Evolutionary conservation across 2,888 invertebrate species (phyloP).

Genomic region (Heliconius cydno): DNA sequence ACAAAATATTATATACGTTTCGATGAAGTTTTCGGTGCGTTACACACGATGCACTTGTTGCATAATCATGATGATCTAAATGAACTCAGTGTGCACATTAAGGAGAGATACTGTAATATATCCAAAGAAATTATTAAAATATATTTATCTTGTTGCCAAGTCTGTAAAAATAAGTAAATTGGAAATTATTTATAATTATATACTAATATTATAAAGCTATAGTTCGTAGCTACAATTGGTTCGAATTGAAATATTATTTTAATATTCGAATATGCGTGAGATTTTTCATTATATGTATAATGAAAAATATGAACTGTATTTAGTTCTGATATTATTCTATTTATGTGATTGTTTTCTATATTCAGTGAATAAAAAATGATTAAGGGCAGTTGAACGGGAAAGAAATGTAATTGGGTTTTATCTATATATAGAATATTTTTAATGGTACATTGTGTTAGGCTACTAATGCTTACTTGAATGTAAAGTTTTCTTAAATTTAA

Average conservation of each 20-base stretch:
- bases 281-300: too few relatives aligned
- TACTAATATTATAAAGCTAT: background rate
- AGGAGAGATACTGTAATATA: constrained; percentile 71
- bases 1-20: constrained; percentile 67
- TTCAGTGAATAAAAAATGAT: too few relatives aligned
- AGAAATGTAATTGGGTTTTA: too few relatives aligned
- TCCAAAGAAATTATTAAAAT: constrained; percentile 71
- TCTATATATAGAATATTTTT: too few relatives aligned
- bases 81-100: constrained; percentile 63
- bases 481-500: too few relatives aligned
- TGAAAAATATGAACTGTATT: too few relatives aligned
- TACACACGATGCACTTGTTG: constrained; percentile 72
- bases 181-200: background rate
- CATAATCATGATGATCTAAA: constrained; percentile 65
- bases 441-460: too few relatives aligned
- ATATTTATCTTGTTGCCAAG: constrained; percentile 65
- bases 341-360: too few relatives aligned
- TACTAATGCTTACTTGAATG: too few relatives aligned
- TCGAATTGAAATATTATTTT: background rate
- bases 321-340: too few relatives aligned
- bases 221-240: background rate
- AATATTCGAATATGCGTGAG: background rate
- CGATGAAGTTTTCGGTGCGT: constrained; percentile 66
- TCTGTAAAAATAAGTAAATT: constrained; percentile 53
- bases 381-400: too few relatives aligned